phyloP scores from a whole-genome alignment of 2,888 invertebrate species.

The Caenorhabditis auriculariae region DNA sequence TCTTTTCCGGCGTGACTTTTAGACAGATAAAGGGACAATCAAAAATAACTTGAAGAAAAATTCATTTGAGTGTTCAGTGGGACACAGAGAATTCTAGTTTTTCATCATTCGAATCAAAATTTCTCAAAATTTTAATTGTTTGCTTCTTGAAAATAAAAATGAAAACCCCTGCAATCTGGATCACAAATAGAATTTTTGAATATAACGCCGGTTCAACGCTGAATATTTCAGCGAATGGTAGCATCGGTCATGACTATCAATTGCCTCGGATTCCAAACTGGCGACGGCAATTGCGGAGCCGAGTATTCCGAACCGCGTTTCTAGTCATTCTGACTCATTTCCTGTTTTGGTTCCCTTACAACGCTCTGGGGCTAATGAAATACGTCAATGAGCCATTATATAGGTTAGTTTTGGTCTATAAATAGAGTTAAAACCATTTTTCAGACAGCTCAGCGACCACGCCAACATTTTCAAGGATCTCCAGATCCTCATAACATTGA shows the following conservation, averaged over 20 bases:
- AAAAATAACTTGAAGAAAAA: no score
- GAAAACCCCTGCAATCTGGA: no score
- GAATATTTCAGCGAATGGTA: no score
- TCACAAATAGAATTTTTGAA: no score
- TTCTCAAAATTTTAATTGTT: no score
- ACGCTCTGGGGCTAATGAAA: conserved; percentile 51
- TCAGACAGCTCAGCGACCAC: conserved; percentile 39
- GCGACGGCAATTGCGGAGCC: conserved; percentile 52
- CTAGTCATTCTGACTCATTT: conserved; percentile 59
- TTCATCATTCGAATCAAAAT: no score
- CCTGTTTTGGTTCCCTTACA: conserved; percentile 62
- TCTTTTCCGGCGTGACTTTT: no score
- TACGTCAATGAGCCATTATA: conserved; percentile 45
- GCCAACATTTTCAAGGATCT: conserved; percentile 60
- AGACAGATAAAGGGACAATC: no score
- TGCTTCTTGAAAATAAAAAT: no score
- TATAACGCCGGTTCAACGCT: background rate
- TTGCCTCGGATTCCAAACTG: conserved; percentile 32
- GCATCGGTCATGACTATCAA: background rate
- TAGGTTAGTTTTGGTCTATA: conserved; percentile 28
- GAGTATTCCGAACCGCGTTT: conserved; percentile 56
- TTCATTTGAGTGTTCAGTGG: no score
- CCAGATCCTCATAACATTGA: conserved; percentile 59
- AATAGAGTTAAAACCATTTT: no score
- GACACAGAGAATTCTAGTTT: no score